Percentiles rank a stretch among this genome's conserved stretches.
These are phyloP conservation scores for Sylvilagus bachmani DNA, from an alignment of 2,113 vertebrate species.

Conservation along the genomic window DNA sequence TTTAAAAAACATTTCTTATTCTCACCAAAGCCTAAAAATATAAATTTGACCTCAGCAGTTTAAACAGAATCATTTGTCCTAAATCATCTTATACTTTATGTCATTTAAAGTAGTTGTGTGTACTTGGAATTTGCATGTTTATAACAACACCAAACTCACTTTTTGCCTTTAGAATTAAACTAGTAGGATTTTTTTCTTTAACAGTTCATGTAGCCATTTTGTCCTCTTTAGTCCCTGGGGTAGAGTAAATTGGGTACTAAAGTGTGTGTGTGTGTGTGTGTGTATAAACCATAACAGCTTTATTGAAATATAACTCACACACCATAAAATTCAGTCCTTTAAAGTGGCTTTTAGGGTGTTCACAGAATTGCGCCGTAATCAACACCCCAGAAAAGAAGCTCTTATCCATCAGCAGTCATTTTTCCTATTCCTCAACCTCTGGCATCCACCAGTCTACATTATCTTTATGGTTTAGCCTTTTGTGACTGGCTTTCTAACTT, in stretches of 20 bases:
- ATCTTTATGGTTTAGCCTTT: not conserved
- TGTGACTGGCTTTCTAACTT: not conserved
- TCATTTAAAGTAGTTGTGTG: not conserved
- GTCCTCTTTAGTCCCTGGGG: not conserved
- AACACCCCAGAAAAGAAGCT: not conserved
- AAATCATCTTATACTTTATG: not conserved
- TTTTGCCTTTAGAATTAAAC: not conserved
- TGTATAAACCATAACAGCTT: not conserved
- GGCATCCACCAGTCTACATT: not conserved
- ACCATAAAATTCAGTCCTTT: not conserved
- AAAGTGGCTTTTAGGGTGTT: not conserved
- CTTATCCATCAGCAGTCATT: not conserved
- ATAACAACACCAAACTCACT: not conserved
- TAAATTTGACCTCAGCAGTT: conserved; percentile 37
- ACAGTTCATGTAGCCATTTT: not conserved
- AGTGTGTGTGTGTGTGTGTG: too few species aligned
- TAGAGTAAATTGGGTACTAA: not conserved
- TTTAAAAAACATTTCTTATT: conserved; percentile 35
- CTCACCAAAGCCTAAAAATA: not conserved
- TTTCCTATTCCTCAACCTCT: not conserved
- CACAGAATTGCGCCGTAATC: not conserved
- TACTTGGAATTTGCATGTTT: not conserved
- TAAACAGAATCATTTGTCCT: not conserved
- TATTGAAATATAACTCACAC: not conserved
- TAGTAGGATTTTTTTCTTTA: conserved; percentile 13